Evolutionary conservation across 2,888 invertebrate species (phyloP).

Genomic region (Drosophila koepferae): DNA sequence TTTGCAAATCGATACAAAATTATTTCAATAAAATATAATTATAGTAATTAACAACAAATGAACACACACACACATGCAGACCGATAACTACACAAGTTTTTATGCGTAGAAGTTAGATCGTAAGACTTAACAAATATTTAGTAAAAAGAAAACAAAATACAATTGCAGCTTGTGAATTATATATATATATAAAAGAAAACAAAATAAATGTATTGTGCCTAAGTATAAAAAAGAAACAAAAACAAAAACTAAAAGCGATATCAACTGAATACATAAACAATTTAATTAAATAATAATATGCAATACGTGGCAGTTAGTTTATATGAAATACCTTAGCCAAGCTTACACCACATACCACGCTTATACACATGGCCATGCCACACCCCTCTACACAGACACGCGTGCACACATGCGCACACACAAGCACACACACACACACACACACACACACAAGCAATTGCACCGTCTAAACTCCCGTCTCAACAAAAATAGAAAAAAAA

Average conservation of each 20-base stretch:
- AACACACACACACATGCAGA: conserved; percentile 25
- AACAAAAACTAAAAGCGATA: conserved; percentile 15
- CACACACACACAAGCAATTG: conserved; percentile 50
- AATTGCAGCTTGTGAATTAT: conserved; percentile 38
- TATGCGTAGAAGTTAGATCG: conserved; percentile 70
- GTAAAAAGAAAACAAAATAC: conserved; percentile 30
- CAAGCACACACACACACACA: background rate
- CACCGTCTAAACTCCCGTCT: conserved; percentile 74
- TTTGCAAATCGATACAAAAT: conserved; percentile 55
- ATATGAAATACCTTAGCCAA: conserved; percentile 62
- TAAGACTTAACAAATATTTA: conserved; percentile 62
- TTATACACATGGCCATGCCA: conserved; percentile 34
- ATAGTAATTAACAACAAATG: conserved; percentile 33
- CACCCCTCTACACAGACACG: conserved; percentile 13
- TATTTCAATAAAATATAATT: conserved; percentile 50
- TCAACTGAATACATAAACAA: conserved; percentile 43
- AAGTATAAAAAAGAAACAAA: conserved; percentile 57
- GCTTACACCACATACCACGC: conserved; percentile 44
- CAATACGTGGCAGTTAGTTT: conserved; percentile 39
- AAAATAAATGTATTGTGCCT: conserved; percentile 79
- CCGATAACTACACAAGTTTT: conserved; percentile 61
- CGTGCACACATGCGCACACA: conserved; percentile 14
- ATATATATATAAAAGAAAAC: conserved; percentile 39
- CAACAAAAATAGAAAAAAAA: conserved; percentile 34
- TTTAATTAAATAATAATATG: conserved; percentile 28